phyloP scores from a whole-genome alignment of 2,113 vertebrate species.

The Butastur rufipennis region DNA sequence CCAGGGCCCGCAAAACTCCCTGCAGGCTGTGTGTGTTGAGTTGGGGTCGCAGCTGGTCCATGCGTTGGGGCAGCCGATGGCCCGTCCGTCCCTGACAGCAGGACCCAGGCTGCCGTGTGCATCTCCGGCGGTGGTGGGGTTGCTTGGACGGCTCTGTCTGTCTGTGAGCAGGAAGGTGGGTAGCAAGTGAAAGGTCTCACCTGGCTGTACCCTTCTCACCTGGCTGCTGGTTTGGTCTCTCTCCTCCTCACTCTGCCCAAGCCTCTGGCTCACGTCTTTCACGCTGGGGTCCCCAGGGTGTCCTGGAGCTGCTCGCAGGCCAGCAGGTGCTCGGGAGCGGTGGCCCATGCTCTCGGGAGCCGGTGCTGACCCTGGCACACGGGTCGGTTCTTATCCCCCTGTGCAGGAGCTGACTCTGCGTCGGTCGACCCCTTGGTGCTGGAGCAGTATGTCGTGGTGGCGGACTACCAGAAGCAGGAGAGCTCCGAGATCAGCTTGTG shows the following conservation, averaged over 20 bases:
- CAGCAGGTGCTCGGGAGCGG: not conserved
- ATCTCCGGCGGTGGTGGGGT: not conserved
- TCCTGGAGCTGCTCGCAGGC: not conserved
- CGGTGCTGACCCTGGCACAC: not conserved
- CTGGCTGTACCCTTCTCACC: conserved; percentile 1
- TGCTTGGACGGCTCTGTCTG: not conserved
- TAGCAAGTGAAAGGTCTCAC: not conserved
- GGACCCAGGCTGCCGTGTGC: not conserved
- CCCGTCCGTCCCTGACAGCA: rapidly evolving
- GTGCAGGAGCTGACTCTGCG: conserved; percentile 80
- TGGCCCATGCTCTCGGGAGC: not conserved
- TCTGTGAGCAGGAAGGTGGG: not conserved
- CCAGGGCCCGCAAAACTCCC: not conserved
- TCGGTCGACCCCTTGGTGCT: conserved; percentile 87
- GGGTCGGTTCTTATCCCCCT: conserved; percentile 18
- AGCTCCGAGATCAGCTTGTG: conserved; percentile 96
- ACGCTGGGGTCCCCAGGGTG: not conserved
- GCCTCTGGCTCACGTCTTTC: not conserved
- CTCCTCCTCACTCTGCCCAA: not conserved
- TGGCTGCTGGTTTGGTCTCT: not conserved
- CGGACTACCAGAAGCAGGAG: conserved; percentile 96
- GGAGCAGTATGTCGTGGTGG: conserved; percentile 96
- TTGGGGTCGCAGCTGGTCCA: not conserved
- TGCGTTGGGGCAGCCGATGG: rapidly evolving
- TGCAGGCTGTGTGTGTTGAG: not conserved